A percentile compares a stretch with the other conserved stretches of the same genome.
phyloP scores from a whole-genome alignment of 2,113 vertebrate genomes.

The Petroica traversi region DNA sequence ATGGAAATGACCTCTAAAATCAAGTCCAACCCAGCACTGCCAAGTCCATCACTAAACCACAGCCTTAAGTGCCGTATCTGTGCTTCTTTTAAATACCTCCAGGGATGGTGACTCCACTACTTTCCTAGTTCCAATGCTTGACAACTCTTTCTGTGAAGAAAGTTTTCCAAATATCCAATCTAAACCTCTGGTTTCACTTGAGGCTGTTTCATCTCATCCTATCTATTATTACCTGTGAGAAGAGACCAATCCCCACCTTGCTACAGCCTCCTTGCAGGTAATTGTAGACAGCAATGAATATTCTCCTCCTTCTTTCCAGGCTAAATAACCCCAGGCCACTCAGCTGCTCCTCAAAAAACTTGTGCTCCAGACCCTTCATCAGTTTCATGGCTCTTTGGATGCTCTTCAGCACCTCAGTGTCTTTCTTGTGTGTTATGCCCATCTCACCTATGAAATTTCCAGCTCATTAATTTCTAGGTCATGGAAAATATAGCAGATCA shows the following conservation, averaged over 20 bases:
- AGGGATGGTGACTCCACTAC: not conserved
- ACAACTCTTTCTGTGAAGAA: not conserved
- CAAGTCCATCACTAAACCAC: not conserved
- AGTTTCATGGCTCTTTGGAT: rapidly evolving
- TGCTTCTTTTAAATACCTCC: not conserved
- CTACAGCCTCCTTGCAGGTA: not conserved
- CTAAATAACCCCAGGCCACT: not conserved
- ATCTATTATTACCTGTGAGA: not conserved
- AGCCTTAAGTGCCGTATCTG: not conserved
- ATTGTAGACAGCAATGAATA: not conserved
- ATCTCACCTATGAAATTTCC: not conserved
- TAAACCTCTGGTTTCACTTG: not conserved
- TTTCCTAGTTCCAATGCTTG: not conserved
- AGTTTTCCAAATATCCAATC: not conserved
- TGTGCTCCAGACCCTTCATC: not conserved
- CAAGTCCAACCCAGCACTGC: not conserved
- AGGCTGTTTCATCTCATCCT: not conserved
- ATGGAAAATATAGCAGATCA: not conserved
- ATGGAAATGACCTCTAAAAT: not conserved
- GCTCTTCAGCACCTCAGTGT: not conserved
- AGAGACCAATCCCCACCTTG: rapidly evolving
- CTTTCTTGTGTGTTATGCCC: not conserved
- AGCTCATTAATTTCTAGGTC: not conserved
- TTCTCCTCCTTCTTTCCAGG: not conserved
- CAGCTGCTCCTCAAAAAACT: not conserved